Base-by-base conservation (phyloP, 2,113 vertebrate genomes). In the Hylia prasina region DNA sequence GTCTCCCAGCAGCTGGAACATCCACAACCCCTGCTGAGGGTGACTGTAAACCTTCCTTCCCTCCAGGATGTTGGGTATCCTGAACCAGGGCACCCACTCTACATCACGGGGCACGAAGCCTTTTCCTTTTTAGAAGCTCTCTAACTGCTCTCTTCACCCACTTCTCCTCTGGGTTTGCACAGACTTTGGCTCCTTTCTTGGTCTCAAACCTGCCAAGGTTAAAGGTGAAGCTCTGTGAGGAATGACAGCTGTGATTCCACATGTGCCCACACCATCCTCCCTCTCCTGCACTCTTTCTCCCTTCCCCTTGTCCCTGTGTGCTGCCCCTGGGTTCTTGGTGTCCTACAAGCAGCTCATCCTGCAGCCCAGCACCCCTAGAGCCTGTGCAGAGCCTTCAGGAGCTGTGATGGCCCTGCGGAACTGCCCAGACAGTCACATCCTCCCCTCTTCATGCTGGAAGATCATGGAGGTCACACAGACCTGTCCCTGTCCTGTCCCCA, bases 31-130 rank as follows among this genome's bases (percentile, higher is more conserved):
- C 33, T 37, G 27, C 68, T 24, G 53, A 87, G n/a, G 56, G 20
- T 5, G 44, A 7, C 31, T 39, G 19, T 5, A 30, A 76, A 23
- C 30, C 37, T 69, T 60, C 77, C 47, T 87, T 87, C 56, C 69
- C 73, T 37, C 12, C 10, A 61, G 90, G 58, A 61, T 6, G 13
- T 7, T 28, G 40, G 11, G 45, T 31, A 72, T 50, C 19, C 50
- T 69, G 31, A 64, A 65, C 35, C 35, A 45, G 18, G 35, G 53
- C 31, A 63, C 5, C 23, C 8, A 1, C 18, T 72, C 27, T 5
- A 13, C 63, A 47, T 95, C 80, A 93, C 0, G 31, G 39, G 7
- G 12, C 30, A 11, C 0, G 1, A 56, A 2, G 8, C 8, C 0
- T 0, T 15, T 39, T 42, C 25, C 0, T 48, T 35, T 40, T 69